Evolutionary conservation across 2,113 vertebrate genomes (phyloP), one percentile per base, ranked within the genome.

Genomic region (Catharus minimus): DNA sequence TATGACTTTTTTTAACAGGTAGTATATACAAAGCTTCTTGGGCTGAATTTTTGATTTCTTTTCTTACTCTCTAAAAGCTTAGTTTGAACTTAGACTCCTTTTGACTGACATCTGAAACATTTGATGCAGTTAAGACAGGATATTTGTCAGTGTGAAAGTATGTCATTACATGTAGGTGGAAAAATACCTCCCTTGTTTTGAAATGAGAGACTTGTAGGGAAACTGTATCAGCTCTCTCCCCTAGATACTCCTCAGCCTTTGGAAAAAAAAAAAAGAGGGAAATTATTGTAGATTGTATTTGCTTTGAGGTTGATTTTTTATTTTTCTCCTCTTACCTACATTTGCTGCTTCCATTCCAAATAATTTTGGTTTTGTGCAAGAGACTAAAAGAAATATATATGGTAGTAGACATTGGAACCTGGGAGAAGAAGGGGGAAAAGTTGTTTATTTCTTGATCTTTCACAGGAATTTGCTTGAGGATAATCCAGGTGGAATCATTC

Each of bases 401-500:
- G 49, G 11, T 49, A 62, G 43, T 27, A 80, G 47, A n/a, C 69
- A n/a, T 5, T 12, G 9, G n/a, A 20, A 49, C 38, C 73, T 65
- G 13, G 23, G 16, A 80, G 23, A 7, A 88, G 33, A 81, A 78
- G 8, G 7, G 14, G 27, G 12, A 56, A 93, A 86, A 72, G 9
- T 53, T 93, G 3, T 72, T 94, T 72, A 86, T 62, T 79, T 72
- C 67, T 88, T 89, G 18, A 38, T 94, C 58, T 87, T 96, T 95
- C 85, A 43, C 92, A 99, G 99, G 97, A 97, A 95, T 87, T 97
- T 99, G 92, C 95, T 98, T 78, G 97, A 98, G 33, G 97, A 99
- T 91, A 99, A 99, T 82, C 98, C 98, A 19, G 95, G 92, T 78
- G 99, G 98, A 85, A 92, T 99, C 17, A 97, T 97, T 93, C 98